Conservation (phyloP, 2,113 vertebrate genomes). For the Trichechus manatus region DNA sequence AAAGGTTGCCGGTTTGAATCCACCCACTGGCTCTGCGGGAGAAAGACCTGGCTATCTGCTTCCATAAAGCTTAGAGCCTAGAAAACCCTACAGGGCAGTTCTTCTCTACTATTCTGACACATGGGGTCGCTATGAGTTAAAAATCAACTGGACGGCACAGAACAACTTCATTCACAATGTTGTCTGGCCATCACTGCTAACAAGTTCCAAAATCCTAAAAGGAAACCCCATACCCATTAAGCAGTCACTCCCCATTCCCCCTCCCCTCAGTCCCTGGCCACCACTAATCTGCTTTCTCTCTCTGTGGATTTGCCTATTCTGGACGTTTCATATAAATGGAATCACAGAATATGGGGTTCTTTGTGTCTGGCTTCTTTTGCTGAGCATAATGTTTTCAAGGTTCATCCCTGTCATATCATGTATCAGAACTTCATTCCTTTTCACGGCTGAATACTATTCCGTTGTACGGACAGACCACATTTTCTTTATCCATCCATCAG, state of each 20-base stretch:
- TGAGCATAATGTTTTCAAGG: not conserved
- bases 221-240: not conserved
- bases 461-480: not conserved
- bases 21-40: not conserved
- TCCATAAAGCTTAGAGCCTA: not conserved
- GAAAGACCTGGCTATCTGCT: not conserved
- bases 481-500: not conserved
- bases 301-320: not conserved
- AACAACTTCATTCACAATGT: not conserved
- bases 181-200: not conserved
- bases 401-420: not conserved
- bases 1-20: not conserved
- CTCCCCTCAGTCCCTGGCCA: not conserved
- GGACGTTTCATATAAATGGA: not conserved
- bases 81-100: not conserved
- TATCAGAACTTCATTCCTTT: not conserved
- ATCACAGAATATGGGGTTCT: not conserved
- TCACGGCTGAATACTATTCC: not conserved
- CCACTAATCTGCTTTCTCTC: not conserved
- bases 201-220: not conserved
- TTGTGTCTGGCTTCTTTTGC: no score
- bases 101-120: not conserved
- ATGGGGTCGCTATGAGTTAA: not conserved
- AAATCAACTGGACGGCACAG: rapidly evolving
- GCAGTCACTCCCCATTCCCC: no score